Evolutionary conservation across 2,797 vertebrate genomes (phyloP).

Genomic region (Enteromius treurensis): DNA sequence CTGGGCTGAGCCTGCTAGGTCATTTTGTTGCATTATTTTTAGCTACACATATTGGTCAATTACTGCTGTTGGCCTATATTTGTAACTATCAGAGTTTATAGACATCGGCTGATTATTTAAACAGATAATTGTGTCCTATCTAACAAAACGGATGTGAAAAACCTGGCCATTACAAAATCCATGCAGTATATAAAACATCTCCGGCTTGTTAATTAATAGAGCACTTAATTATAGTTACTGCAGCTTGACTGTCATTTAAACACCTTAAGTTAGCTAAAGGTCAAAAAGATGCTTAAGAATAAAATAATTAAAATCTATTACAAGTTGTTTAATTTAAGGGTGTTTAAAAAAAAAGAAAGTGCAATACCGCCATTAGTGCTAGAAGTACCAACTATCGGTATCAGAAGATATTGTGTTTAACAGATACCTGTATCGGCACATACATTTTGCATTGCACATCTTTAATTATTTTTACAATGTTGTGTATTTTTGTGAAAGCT

Average conservation of each 20-base stretch:
- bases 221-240: neutral
- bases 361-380: neutral
- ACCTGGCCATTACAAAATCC: neutral
- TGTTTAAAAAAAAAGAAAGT: slow-evolving; percentile 6
- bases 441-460: neutral
- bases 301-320: neutral
- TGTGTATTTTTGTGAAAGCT: neutral
- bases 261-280: neutral
- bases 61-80: neutral
- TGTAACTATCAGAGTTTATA: neutral
- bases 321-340: neutral
- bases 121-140: neutral
- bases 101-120: neutral
- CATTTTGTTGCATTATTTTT: neutral
- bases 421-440: neutral
- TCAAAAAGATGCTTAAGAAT: neutral
- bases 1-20: neutral
- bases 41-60: neutral
- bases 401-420: neutral
- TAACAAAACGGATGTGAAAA: neutral
- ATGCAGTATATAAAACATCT: neutral
- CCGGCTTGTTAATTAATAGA: neutral
- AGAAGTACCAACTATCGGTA: neutral
- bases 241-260: neutral
- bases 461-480: neutral